Percentiles rank a stretch among this genome's conserved stretches.
Conservation (phyloP, 2,797 vertebrate genomes). For the Perodicticus potto region DNA sequence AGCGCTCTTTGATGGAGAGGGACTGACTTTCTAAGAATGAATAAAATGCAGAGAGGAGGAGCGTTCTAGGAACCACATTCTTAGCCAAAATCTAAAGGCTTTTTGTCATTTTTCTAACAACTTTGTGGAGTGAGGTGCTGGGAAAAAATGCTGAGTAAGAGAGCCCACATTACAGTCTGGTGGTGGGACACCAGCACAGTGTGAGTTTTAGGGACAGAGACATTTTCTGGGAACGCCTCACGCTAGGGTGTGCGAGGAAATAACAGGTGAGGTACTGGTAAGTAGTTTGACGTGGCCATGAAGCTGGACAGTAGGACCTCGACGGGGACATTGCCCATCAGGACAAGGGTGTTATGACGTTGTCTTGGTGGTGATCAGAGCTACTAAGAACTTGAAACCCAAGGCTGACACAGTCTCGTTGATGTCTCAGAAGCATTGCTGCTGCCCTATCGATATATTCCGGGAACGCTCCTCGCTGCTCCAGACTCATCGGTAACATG, state of each 20-base stretch:
- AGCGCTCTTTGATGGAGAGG: background rate
- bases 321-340: accelerated
- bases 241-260: accelerated
- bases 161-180: too few relatives aligned
- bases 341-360: accelerated
- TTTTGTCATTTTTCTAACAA: background rate
- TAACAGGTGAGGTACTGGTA: background rate
- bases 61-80: too few relatives aligned
- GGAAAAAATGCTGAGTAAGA: background rate
- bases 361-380: background rate
- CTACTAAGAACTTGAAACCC: background rate
- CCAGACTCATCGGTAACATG: background rate
- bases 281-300: accelerated
- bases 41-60: background rate
- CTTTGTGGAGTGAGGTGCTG: background rate
- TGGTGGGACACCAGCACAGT: background rate
- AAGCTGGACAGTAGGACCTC: background rate
- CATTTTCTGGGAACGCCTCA: background rate
- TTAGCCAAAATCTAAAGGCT: background rate
- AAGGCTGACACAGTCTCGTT: background rate
- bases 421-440: background rate
- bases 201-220: background rate
- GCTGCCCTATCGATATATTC: background rate
- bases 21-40: background rate
- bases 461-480: background rate